Evolutionary conservation across 2,797 vertebrate species (phyloP).

Genomic region (Tauraco hartlaubi): DNA sequence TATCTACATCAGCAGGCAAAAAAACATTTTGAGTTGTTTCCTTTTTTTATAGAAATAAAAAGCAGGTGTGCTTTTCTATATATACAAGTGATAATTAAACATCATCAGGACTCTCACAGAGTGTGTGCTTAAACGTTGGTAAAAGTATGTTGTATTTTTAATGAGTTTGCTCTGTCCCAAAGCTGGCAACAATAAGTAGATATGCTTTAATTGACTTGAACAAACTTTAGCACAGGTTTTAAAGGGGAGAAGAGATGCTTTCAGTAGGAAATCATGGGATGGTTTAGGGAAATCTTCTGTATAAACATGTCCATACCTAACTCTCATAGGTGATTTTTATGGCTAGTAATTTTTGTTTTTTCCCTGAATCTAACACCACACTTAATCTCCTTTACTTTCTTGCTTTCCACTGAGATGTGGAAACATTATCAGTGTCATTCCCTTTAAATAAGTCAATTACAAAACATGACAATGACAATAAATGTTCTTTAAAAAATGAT

Average conservation of each 20-base stretch:
- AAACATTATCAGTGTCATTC: background rate
- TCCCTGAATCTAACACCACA: background rate
- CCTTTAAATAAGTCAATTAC: background rate
- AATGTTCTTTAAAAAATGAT: background rate
- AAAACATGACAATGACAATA: background rate
- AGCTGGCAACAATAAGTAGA: background rate
- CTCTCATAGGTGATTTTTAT: background rate
- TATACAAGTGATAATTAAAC: constrained; percentile 27
- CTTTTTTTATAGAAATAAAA: background rate
- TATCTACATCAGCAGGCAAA: background rate
- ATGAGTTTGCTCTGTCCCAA: background rate
- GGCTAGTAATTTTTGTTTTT: background rate
- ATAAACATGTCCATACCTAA: background rate
- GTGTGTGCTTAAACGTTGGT: background rate
- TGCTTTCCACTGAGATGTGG: background rate
- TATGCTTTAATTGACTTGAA: background rate
- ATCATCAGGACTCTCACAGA: constrained; percentile 4
- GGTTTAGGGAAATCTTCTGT: background rate
- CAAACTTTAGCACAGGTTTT: background rate
- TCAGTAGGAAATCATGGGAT: background rate
- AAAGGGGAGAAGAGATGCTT: background rate
- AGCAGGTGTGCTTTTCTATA: background rate
- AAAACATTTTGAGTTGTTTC: background rate
- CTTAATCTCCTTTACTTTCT: background rate
- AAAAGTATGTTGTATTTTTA: background rate